Evolutionary conservation across 2,888 invertebrate genomes (phyloP), one percentile per base, ranked within the genome.

Genomic region (Plutella xylostella): DNA sequence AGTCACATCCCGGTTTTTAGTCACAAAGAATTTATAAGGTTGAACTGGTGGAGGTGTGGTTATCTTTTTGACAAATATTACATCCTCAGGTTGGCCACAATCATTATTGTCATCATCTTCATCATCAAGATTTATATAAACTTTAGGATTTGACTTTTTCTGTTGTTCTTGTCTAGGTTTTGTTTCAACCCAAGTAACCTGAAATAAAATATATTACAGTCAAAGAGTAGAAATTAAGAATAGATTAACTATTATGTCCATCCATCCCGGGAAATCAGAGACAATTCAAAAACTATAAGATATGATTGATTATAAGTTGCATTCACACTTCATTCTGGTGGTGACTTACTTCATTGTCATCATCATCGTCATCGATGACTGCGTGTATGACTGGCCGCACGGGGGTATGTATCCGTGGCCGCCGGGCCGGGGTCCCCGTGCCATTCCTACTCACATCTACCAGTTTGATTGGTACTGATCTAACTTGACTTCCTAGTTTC

Each of bases 41-140:
- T 67, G 71, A 0, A 52, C 35, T 0, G 68, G 62, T 6, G 71
- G 60, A 1, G 75, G 74, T 0, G 67, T 53, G 0, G 59, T 48
- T 5, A 78, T 63, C 57, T 72, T 73, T 52, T 72, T 74, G 0
- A 83, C 68, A 58, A 72, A 76, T 54, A 82, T 69, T 3, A 82
- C 74, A 51, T 82, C 80, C 54, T 75, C 68, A 18, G 72, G 65
- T 17, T 63, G 53, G 21, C 61, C 58, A 34, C 69, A 60, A 0
- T 64, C 59, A 41, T 66, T 61, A 19, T 58, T 54, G 22, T 57
- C 56, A 37, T 75, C 69, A 14, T 74, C 76, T n/a, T 30, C 41
- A 14, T 45, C 43, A 45, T 73, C 72, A 34, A 79, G 53, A 52
- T 75, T 65, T 46, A 80, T 66, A 49, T 68, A 78, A 14, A 74